Base-by-base conservation (phyloP, 2,888 invertebrate genomes). In the Amblyjoppa proteus region DNA sequence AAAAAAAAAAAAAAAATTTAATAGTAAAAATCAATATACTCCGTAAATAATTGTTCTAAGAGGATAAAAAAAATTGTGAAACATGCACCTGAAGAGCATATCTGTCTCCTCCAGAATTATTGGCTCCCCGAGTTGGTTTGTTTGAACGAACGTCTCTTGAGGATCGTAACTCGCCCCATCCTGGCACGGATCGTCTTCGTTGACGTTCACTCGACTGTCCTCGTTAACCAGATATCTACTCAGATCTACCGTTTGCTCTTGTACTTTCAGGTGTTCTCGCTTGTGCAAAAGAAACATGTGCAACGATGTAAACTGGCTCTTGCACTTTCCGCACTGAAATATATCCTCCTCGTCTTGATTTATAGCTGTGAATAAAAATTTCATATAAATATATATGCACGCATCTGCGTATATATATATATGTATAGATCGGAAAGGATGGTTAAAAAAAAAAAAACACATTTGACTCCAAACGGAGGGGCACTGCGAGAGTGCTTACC, bases 251-350 rank as follows among this genome's bases (percentile, higher is more conserved):
- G 91, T 90, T 85, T 93, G 90, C 45, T 93, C 93, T 86, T 91
- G 91, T 58, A 92, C 87, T 83, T 93, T 93, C 53, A 90, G 88
- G 75, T 94, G 94, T 51, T 94, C 93, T 79, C 94, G 94, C 93
- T 97, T 97, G 92, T 97, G 97, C 69, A 94, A 92, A 79, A 96
- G 92, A 92, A 96, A 97, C 81, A 95, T 89, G 80, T 95, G 92
- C 85, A 97, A 93, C 0, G 95, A 95, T 66, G 95, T 95, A 90
- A 96, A 97, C 89, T 96, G 95, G 85, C 95, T 95, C 93, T 96
- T 96, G 92, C 97, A 97, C 91, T 95, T 94, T 41, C 97, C 97
- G 93, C 97, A 97, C 87, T 96, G 96, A 92, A 96, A 96, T 81
- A 96, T 94, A 93, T 97, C 97, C 89, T 96, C 96, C 82, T 96